Evolutionary conservation across 1,140 invertebrate species (phyloP).

Genomic region (Cydia amplana): DNA sequence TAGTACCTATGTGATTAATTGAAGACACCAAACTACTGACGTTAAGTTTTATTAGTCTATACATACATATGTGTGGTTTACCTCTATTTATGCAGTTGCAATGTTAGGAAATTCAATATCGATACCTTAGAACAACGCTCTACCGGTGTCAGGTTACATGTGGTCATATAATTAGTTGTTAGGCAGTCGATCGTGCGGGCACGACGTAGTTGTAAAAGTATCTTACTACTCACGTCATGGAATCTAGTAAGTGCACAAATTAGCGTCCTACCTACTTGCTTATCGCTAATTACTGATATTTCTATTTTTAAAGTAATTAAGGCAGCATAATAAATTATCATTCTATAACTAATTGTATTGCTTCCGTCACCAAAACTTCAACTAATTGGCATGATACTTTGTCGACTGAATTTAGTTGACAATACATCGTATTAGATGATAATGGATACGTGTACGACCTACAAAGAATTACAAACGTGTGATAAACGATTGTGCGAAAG

Average conservation of each 20-base stretch:
- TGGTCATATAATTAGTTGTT: neutral
- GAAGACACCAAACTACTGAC: neutral
- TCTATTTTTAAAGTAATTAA: too few relatives aligned
- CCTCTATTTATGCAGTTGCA: constrained; percentile 12
- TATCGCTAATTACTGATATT: neutral
- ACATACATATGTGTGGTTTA: neutral
- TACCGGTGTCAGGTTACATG: constrained; percentile 3
- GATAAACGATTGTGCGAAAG: too few relatives aligned
- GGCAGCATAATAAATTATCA: too few relatives aligned
- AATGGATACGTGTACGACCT: too few relatives aligned
- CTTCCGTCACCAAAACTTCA: too few relatives aligned
- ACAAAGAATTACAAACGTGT: too few relatives aligned
- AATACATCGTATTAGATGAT: too few relatives aligned
- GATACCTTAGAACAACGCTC: constrained; percentile 23
- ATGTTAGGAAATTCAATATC: neutral
- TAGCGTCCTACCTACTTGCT: neutral
- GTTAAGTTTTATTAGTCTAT: neutral
- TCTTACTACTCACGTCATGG: constrained; percentile 9
- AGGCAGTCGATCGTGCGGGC: neutral
- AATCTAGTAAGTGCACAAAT: constrained; percentile 16
- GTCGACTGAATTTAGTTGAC: too few relatives aligned
- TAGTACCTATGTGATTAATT: neutral
- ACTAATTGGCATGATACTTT: too few relatives aligned
- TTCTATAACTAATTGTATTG: too few relatives aligned
- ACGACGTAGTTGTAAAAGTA: neutral